Percentiles rank a stretch among this genome's conserved stretches.
Evolutionary conservation across 1,140 invertebrate genomes (phyloP).

Genomic region (Gryon sp.): DNA sequence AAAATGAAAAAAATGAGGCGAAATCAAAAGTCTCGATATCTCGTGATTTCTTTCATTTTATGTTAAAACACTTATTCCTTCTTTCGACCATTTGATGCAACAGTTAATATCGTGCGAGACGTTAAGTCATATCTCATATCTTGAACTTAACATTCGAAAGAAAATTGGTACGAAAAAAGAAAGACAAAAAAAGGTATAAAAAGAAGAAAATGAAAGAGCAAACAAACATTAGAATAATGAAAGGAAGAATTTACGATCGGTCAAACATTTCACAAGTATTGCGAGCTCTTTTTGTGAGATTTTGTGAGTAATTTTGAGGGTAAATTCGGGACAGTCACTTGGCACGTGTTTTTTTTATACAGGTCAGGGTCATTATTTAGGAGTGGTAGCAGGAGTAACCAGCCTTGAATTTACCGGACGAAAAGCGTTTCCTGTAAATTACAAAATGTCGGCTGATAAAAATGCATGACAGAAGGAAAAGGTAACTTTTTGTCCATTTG

Average conservation of each 20-base stretch:
- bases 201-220: background rate
- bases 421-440: conserved; percentile 33
- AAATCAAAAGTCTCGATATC: conserved; percentile 26
- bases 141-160: too few relatives aligned
- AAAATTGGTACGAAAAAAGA: background rate
- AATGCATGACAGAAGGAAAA: background rate
- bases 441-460: background rate
- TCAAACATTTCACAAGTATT: conserved; percentile 34
- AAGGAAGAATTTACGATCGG: too few relatives aligned
- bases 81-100: background rate
- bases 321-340: too few relatives aligned
- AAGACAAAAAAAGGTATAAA: background rate
- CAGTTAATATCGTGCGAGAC: background rate
- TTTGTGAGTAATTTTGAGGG: too few relatives aligned
- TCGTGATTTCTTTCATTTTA: conserved; percentile 33
- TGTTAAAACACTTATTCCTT: conserved; percentile 29
- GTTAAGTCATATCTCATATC: conserved; percentile 7
- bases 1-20: background rate
- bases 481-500: too few relatives aligned
- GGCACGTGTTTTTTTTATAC: conserved; percentile 45
- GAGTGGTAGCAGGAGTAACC: background rate
- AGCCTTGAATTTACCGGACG: conserved; percentile 25
- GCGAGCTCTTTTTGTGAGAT: conserved; percentile 7
- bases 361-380: conserved; percentile 41
- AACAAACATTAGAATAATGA: too few relatives aligned